Conservation (phyloP, 2,797 vertebrate genomes). For the Nyctibius grandis region DNA sequence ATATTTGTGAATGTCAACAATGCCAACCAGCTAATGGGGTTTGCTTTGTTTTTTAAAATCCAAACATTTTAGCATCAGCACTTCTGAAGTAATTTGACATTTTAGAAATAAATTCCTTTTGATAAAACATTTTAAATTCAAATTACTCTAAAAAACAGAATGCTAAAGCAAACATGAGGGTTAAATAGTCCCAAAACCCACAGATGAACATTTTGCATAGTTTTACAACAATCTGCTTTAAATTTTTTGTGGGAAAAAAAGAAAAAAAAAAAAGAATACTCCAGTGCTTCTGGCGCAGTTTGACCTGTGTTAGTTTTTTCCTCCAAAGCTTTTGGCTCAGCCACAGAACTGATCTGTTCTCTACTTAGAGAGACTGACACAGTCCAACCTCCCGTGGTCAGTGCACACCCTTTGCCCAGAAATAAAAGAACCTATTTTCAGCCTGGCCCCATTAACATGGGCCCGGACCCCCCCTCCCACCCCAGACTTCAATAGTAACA, state of each 20-base stretch:
- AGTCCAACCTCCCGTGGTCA: conserved; percentile 1
- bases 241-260: not conserved
- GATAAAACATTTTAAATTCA: conserved; percentile 58
- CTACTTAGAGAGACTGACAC: not conserved
- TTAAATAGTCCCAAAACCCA: conserved; percentile 38
- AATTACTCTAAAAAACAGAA: conserved; percentile 43
- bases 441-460: conserved; percentile 57
- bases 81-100: conserved; percentile 37
- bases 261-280: not conserved
- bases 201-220: conserved; percentile 5
- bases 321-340: conserved; percentile 32
- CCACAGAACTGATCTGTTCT: not conserved
- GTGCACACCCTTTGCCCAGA: conserved; percentile 51
- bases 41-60: conserved; percentile 10
- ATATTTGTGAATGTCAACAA: not conserved
- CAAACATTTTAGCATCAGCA: conserved; percentile 6
- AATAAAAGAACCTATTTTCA: conserved; percentile 61
- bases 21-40: not conserved
- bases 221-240: conserved; percentile 31
- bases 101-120: conserved; percentile 47
- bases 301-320: conserved; percentile 4
- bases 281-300: not conserved
- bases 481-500: conserved; percentile 63
- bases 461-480: not conserved
- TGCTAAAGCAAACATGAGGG: conserved; percentile 29